Percentiles rank a stretch among this genome's conserved stretches.
Conservation (phyloP, 2,797 vertebrate species). For the Ctenosaura bakeri region DNA sequence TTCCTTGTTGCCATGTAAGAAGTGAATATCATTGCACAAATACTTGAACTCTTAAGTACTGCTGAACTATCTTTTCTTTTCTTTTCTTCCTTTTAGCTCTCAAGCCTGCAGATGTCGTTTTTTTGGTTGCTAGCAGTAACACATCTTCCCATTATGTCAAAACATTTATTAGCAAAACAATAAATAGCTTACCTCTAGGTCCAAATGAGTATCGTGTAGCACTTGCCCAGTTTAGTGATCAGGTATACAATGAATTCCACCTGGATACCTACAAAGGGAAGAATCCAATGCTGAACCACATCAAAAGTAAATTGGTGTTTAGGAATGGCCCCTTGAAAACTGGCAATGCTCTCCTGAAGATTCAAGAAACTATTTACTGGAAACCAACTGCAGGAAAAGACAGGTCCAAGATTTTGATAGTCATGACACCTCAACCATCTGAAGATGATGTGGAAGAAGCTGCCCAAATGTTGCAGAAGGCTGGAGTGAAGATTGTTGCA, state of each 20-base stretch:
- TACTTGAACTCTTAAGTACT: background rate
- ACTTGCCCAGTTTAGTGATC: slow-evolving; percentile 69
- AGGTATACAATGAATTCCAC: slow-evolving; percentile 63
- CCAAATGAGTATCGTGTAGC: slow-evolving; percentile 61
- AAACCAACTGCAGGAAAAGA: slow-evolving; percentile 47
- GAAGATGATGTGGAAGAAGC: slow-evolving; percentile 70
- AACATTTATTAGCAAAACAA: slow-evolving; percentile 50
- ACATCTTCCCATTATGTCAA: slow-evolving; percentile 46
- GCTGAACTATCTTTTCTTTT: background rate
- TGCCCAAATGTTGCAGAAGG: slow-evolving; percentile 49
- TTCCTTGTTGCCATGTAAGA: background rate
- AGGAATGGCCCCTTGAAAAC: slow-evolving; percentile 60
- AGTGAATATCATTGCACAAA: background rate
- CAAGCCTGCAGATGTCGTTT: slow-evolving; percentile 58
- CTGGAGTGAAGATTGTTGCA: slow-evolving; percentile 72
- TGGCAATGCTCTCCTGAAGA: slow-evolving; percentile 65
- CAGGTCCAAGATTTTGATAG: slow-evolving; percentile 68
- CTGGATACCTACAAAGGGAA: slow-evolving; percentile 62
- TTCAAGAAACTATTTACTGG: slow-evolving; percentile 63
- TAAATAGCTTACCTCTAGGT: slow-evolving; percentile 39
- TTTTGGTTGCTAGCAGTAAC: slow-evolving; percentile 62
- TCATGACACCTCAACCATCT: slow-evolving; percentile 70
- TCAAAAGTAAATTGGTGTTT: slow-evolving; percentile 70
- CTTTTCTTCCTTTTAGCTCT: slow-evolving; percentile 23
- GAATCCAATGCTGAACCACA: slow-evolving; percentile 67